Base-by-base conservation (phyloP, 1,140 invertebrate species). In the Drosophila nebulosa region DNA sequence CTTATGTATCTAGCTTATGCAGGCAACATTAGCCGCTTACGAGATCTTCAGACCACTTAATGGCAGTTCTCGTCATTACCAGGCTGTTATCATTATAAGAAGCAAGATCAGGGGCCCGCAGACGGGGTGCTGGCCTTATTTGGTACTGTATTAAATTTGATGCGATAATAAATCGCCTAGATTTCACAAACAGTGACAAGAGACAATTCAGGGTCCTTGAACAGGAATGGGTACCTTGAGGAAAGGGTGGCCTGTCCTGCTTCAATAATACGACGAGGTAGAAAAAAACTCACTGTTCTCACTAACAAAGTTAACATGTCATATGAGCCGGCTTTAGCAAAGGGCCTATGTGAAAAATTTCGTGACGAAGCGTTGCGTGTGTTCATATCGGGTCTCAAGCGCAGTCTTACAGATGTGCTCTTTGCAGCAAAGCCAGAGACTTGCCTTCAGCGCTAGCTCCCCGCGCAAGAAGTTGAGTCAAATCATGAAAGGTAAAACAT, bases 221-320 rank as follows among this genome's bases (percentile, higher is more conserved):
- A 22, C 56, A 67, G 32, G 56, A 67, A 42, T 64, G 14, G 32
- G 24, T 35, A 52, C 42, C 7, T 46, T 67, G 57, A 26, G 42
- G 36, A 30, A 67, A 22, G 57, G 57, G 27, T 4, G 22, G 16
- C n/a, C 1, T 55, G 16, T 12, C 10, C 7, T 64, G 0, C 39
- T 74, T 14, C 57, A 79, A 32, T 71, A 64, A 32, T 69, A 67
- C 14, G 74, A 74, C 16, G 63, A 78, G 26, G 60, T 69, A 7
- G 62, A 73, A 10, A 73, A 61, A 79, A 60, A 14, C 16, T 56
- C 0, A 55, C 51, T n/a, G 5, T 67, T 10, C 26, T 71, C 50
- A 59, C 27, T 27, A 79, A 79, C 18, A 66, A 76, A 55, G 62
- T 52, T 5, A 57, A 55, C 14, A 76, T 76, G 66, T 51, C 69